Conservation (phyloP, 2,888 invertebrate species). For the Plemyria rubiginata region DNA sequence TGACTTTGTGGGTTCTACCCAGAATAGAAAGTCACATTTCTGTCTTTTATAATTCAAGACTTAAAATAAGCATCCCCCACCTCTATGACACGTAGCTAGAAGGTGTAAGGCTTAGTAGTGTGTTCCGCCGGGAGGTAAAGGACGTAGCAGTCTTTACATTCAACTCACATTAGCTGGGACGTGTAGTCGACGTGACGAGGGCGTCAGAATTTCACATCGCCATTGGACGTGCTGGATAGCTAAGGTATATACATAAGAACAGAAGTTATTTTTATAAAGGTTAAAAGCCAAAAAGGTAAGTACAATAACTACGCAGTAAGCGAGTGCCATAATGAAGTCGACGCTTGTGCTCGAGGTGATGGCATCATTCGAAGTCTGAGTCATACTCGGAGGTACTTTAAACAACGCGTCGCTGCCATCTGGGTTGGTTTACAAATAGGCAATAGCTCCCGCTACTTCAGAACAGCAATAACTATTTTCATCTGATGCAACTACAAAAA, state of each 20-base stretch:
- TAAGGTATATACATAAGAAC: slow-evolving; percentile 19
- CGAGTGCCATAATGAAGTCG: slow-evolving; percentile 43
- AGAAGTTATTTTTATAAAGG: slow-evolving; percentile 39
- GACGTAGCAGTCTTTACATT: slow-evolving; percentile 70
- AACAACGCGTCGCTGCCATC: slow-evolving; percentile 47
- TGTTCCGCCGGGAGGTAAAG: slow-evolving; percentile 64
- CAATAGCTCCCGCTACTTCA: slow-evolving; percentile 25
- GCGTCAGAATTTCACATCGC: slow-evolving; percentile 39
- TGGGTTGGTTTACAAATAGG: slow-evolving; percentile 69
- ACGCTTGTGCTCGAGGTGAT: slow-evolving; percentile 54
- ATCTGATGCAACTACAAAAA: slow-evolving; percentile 8
- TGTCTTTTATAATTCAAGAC: not conserved
- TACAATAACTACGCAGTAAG: slow-evolving; percentile 51
- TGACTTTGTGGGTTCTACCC: not conserved
- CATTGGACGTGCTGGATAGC: slow-evolving; percentile 32
- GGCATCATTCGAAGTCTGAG: slow-evolving; percentile 65
- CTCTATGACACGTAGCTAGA: slow-evolving; percentile 32
- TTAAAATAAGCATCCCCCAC: slow-evolving; percentile 25
- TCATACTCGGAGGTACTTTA: slow-evolving; percentile 50
- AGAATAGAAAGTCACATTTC: not conserved
- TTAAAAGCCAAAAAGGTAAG: slow-evolving; percentile 36
- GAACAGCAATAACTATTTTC: slow-evolving; percentile 25
- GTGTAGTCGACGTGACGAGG: slow-evolving; percentile 55
- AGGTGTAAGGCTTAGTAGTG: slow-evolving; percentile 40
- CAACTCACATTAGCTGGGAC: slow-evolving; percentile 69